phyloP scores from a whole-genome alignment of 2,888 invertebrate species.

The Netelia inedita region DNA sequence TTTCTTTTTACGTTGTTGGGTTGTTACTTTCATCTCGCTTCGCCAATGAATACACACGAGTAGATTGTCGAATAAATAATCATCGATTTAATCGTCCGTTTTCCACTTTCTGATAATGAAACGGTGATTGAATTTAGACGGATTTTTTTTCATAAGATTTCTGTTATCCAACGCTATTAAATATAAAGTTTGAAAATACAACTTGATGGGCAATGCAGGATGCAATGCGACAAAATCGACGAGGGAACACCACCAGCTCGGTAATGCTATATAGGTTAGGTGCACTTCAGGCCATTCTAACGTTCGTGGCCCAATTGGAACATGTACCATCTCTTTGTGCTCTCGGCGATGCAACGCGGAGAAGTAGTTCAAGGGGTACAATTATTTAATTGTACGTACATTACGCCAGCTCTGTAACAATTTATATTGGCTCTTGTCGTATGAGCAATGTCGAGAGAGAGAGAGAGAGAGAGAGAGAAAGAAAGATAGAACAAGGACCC shows the following conservation, averaged over 20 bases:
- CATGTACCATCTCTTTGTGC: constrained; percentile 69
- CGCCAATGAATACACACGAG: not conserved
- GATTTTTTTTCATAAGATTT: not conserved
- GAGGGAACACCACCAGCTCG: constrained; percentile 52
- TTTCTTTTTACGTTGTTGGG: not conserved
- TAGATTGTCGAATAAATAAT: constrained; percentile 41
- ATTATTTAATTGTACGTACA: constrained; percentile 75
- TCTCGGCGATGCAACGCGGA: constrained; percentile 70
- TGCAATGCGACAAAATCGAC: not conserved
- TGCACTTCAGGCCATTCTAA: constrained; percentile 69
- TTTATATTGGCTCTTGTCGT: constrained; percentile 65
- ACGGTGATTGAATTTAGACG: no score
- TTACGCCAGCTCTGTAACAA: constrained; percentile 73
- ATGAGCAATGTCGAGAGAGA: constrained; percentile 39
- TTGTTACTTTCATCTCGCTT: not conserved
- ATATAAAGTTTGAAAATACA: no score
- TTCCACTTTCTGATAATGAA: constrained; percentile 42
- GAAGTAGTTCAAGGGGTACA: constrained; percentile 78
- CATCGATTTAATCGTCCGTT: constrained; percentile 49
- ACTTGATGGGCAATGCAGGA: constrained; percentile 28
- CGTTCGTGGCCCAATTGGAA: constrained; percentile 73
- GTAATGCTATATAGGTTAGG: constrained; percentile 65
- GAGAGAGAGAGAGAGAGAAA: constrained; percentile 28
- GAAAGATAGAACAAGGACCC: constrained; percentile 18
- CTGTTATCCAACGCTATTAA: no score